Conservation (phyloP, 2,113 vertebrate species). For the Misgurnus anguillicaudatus region DNA sequence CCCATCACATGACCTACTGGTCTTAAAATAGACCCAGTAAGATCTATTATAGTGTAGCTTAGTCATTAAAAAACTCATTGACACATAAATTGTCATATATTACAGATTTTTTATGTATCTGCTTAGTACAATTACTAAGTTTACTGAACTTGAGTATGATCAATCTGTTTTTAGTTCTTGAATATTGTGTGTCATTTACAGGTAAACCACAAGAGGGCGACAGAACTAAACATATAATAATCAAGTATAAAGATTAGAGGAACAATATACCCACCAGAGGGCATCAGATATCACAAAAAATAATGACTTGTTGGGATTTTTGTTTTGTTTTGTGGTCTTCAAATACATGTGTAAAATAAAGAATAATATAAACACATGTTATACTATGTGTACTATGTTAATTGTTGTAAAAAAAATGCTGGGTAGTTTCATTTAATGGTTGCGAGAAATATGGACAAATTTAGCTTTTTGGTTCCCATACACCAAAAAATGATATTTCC, state of each 20-base stretch:
- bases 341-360: too few relatives aligned
- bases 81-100: background rate
- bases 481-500: too few relatives aligned
- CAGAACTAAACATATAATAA: background rate
- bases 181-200: background rate
- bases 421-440: too few relatives aligned
- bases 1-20: background rate
- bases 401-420: too few relatives aligned
- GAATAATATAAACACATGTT: too few relatives aligned
- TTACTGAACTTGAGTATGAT: background rate
- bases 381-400: too few relatives aligned
- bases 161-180: too few relatives aligned
- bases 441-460: too few relatives aligned
- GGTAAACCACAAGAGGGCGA: background rate
- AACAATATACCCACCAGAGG: constrained; percentile 9
- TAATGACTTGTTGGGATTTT: too few relatives aligned
- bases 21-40: background rate
- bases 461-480: too few relatives aligned
- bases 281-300: constrained; percentile 14
- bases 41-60: background rate
- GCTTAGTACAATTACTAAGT: background rate
- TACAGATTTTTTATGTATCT: background rate
- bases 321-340: too few relatives aligned
- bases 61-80: background rate
- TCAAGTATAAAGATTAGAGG: background rate